Evolutionary conservation across 1,140 invertebrate species (phyloP).

Genomic region (Drosophila tropicalis): DNA sequence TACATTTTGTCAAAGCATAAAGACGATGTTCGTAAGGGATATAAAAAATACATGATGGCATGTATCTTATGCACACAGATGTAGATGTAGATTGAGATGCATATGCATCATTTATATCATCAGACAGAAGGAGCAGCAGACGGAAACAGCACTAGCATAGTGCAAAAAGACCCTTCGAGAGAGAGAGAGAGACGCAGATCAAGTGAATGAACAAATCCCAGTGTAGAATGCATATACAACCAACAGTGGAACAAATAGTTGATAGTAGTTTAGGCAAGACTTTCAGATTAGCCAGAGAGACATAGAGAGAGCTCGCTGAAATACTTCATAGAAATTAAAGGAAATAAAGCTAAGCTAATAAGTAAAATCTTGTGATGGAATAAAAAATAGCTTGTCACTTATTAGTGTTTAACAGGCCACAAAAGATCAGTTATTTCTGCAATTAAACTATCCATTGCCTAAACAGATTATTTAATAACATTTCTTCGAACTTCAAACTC

Average conservation of each 20-base stretch:
- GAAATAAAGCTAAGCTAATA: no score
- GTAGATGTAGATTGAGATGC: conserved; percentile 48
- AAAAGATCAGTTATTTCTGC: no score
- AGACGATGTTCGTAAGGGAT: conserved; percentile 70
- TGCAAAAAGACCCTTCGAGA: neutral
- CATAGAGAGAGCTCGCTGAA: no score
- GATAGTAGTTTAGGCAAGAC: neutral
- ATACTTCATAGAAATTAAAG: no score
- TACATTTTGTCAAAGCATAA: conserved; percentile 81
- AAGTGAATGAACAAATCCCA: neutral
- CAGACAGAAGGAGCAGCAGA: conserved; percentile 3
- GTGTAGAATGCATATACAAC: neutral
- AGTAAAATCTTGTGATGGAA: no score
- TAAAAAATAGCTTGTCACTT: no score
- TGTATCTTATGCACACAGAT: conserved; percentile 55
- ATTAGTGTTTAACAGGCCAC: no score
- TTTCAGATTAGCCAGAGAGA: neutral
- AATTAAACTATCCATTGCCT: no score
- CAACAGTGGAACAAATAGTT: neutral
- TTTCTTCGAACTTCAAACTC: neutral
- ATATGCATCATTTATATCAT: conserved; percentile 66
- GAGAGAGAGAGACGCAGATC: neutral
- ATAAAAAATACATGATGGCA: conserved; percentile 76
- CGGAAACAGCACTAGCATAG: neutral
- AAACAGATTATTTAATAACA: no score